These are phyloP conservation scores for Drosophila baimaii DNA, from an alignment of 1,140 invertebrate genomes.

Conservation along the genomic window DNA sequence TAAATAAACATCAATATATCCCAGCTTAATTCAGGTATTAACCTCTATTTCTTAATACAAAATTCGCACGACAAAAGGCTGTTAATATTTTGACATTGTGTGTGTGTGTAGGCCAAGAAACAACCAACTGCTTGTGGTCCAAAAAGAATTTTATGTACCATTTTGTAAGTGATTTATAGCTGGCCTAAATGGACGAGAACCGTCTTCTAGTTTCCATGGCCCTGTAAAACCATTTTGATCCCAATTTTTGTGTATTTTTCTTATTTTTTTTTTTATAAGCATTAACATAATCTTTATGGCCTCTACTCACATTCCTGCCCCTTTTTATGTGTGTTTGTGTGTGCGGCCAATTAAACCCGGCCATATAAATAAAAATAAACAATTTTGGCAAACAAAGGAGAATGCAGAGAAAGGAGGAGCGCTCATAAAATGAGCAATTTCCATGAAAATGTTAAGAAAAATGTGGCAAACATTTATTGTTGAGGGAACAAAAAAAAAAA, in stretches of 20 bases:
- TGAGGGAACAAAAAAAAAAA: background rate
- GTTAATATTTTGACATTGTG: background rate
- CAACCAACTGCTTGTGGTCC: background rate
- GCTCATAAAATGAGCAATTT: conserved; percentile 75
- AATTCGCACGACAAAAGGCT: background rate
- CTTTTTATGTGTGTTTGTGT: conserved; percentile 31
- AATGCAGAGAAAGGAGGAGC: background rate
- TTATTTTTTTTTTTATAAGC: conserved; percentile 31
- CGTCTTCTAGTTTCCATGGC: conserved; percentile 27
- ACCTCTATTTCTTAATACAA: background rate
- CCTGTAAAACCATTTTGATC: conserved; percentile 33
- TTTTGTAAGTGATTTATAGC: conserved; percentile 35
- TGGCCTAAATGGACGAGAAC: background rate
- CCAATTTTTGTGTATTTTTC: background rate
- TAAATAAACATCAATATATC: background rate
- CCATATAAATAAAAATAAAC: conserved; percentile 78
- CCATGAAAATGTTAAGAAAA: conserved; percentile 78
- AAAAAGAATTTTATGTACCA: background rate
- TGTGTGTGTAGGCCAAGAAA: background rate
- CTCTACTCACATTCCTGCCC: conserved; percentile 19
- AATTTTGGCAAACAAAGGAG: conserved; percentile 62
- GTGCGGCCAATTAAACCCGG: conserved; percentile 69
- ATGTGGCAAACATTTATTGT: conserved; percentile 72
- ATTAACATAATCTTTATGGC: conserved; percentile 59
- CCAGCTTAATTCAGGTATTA: background rate